Evolutionary conservation across 2,797 vertebrate genomes (phyloP), one percentile per base, ranked within the genome.

Genomic region (Setipinna tenuifilis): DNA sequence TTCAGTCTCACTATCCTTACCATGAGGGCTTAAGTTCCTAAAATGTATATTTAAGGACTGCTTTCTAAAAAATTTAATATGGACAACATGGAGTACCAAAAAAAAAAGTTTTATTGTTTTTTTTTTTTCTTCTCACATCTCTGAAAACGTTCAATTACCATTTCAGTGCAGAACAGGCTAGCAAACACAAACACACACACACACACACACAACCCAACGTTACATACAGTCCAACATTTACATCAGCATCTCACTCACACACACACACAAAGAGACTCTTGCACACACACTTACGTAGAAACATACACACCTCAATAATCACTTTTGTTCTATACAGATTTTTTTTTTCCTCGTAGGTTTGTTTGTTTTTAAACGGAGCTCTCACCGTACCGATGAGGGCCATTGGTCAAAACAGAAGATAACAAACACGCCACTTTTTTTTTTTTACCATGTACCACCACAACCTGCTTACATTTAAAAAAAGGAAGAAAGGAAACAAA

Each of bases 131-230:
- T 83, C 75, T 83, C 82, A 90, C 88, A 90, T 88, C 84, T 90
- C 86, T 95, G 89, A 90, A 92, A 94, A 95, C 88, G 88, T 93
- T 91, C 91, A 94, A 94, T 89, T 2, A 93, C 93, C 93, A 94
- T 87, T 94, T 93, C 94, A 95, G 95, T 96, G 95, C 95, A 97
- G 94, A 93, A 93, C 95, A 94, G 94, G 95, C 94, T 94, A 78
- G 35, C 17, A 25, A 78, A 78, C 16, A 71, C 23, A 95, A 95
- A 94, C 94, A 94, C 93, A 95, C 94, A 92, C 84, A 86, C 28
- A 71, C 91, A 86, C 62, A 86, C 75, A 85, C 62, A 80, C 81
- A 91, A 84, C 87, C 86, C 86, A 87, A 50, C 87, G 57, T 87
- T 71, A 89, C 82, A 87, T 54, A 85, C 85, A 65, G 81, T 86